These are phyloP conservation scores for Oreohelix idahoensis DNA, from an alignment of 1,140 invertebrate species.

Conservation along the genomic window DNA sequence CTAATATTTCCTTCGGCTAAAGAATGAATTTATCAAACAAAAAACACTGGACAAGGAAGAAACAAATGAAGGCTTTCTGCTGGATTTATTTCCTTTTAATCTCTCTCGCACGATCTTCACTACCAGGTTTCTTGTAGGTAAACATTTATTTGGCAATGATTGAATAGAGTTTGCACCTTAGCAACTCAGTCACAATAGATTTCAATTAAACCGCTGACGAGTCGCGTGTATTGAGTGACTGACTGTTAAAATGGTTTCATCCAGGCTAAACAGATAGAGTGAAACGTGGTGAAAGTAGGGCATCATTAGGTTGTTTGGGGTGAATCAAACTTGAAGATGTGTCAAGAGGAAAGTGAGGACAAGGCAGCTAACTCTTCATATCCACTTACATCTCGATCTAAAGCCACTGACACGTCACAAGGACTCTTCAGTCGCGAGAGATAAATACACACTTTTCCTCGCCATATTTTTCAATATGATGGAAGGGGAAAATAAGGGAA, in stretches of 20 bases:
- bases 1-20: too few species aligned
- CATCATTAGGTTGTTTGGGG: not conserved
- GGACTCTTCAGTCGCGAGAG: not conserved
- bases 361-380: not conserved
- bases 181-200: not conserved
- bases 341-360: not conserved
- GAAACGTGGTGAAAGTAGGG: not conserved
- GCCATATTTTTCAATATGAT: not conserved
- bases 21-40: too few species aligned
- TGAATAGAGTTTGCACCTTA: not conserved
- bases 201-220: not conserved
- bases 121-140: not conserved
- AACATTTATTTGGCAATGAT: not conserved
- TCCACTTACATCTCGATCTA: not conserved
- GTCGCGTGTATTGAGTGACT: not conserved
- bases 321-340: not conserved
- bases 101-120: too few species aligned
- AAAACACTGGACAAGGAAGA: too few species aligned
- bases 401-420: slow-evolving; percentile 8
- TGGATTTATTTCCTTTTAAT: too few species aligned
- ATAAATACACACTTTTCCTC: not conserved
- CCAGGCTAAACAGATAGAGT: not conserved
- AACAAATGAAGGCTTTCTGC: too few species aligned
- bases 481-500: not conserved
- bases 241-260: not conserved